Evolutionary conservation across 2,113 vertebrate species (phyloP).

Genomic region (Sapayoa aenigma): DNA sequence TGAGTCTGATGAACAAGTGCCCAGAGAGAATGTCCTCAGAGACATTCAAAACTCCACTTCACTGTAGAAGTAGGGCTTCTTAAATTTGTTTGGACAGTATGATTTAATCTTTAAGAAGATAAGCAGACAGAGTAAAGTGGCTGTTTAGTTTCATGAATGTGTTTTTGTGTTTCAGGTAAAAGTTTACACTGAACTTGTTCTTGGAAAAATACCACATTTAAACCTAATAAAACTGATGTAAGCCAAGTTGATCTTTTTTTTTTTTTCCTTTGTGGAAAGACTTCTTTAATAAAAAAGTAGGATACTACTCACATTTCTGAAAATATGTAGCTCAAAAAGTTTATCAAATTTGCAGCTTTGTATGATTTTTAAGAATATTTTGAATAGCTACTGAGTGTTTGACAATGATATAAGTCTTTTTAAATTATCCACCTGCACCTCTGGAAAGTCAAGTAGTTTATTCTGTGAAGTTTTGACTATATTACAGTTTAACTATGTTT

Average conservation of each 20-base stretch:
- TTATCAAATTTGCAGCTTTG: background rate
- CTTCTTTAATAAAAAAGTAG: background rate
- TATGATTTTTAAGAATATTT: background rate
- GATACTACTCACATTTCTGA: background rate
- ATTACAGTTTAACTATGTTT: background rate
- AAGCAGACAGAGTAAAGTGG: background rate
- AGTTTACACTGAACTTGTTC: background rate
- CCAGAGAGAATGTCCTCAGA: background rate
- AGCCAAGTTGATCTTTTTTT: background rate
- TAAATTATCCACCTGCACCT: background rate
- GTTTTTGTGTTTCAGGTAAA: background rate
- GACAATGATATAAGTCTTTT: background rate
- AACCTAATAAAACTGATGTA: background rate
- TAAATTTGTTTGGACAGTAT: slow-evolving; percentile 13
- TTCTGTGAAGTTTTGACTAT: background rate
- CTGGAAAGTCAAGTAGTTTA: background rate
- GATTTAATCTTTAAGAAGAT: background rate
- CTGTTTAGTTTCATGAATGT: background rate
- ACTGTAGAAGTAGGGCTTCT: background rate
- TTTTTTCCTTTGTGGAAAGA: background rate
- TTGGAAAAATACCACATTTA: background rate
- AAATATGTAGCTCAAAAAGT: background rate
- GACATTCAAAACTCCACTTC: background rate
- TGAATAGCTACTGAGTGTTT: background rate
- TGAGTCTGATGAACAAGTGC: background rate